phyloP scores from a whole-genome alignment of 2,888 invertebrate species.

The Clunio marinus region DNA sequence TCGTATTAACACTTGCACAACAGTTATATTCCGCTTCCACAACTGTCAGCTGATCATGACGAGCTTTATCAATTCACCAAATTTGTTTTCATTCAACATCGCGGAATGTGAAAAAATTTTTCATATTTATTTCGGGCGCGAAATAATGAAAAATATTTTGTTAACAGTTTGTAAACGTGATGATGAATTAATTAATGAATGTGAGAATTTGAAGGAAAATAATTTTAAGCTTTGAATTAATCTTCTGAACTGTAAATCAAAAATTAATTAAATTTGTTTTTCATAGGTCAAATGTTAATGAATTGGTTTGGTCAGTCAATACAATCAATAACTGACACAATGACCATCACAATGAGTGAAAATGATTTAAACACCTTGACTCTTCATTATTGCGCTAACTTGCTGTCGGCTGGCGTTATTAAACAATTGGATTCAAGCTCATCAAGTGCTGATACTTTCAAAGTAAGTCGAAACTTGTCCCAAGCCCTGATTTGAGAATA shows the following conservation, averaged over 20 bases:
- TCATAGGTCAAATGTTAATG: conserved; percentile 84
- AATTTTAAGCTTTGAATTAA: not conserved
- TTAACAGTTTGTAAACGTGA: not conserved
- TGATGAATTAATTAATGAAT: no score
- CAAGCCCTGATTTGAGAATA: not conserved
- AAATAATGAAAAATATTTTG: not conserved
- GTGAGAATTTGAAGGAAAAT: not conserved
- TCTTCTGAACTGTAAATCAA: no score
- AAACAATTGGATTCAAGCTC: conserved; percentile 53
- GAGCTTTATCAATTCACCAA: not conserved
- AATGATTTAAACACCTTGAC: conserved; percentile 74
- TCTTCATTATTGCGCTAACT: conserved; percentile 80
- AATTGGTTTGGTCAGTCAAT: conserved; percentile 79
- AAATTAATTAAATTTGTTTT: conserved; percentile 40
- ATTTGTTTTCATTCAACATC: not conserved
- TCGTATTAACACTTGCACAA: not conserved
- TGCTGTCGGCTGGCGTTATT: conserved; percentile 81
- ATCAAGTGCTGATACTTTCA: conserved; percentile 40
- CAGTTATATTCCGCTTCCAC: conserved; percentile 10
- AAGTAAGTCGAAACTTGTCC: conserved; percentile 41
- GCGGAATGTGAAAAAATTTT: not conserved
- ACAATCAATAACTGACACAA: conserved; percentile 49
- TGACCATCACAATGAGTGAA: conserved; percentile 59
- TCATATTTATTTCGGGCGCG: not conserved
- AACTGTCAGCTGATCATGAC: conserved; percentile 13